Evolutionary conservation across 2,113 vertebrate species (phyloP), one percentile per base, ranked within the genome.

Genomic region (Camelus bactrianus): DNA sequence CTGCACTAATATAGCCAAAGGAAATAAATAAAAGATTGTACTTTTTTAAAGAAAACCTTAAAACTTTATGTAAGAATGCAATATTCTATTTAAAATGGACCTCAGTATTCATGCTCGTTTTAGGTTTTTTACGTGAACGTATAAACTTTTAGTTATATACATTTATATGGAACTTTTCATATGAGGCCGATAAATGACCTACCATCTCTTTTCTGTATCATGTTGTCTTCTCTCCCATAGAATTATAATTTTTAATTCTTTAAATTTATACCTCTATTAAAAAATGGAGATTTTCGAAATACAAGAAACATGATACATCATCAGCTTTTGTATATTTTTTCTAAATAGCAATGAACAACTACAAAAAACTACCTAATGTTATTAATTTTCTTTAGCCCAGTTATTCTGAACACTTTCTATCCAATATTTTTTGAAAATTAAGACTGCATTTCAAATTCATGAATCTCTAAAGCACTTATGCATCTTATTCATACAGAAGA

Each of bases 1-100:
- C 22, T 35, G 0, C 3, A 81, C 17, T 52, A 28, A 89, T 46
- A 80, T 6, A 93, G 8, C 5, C 54, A 84, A 89, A 85, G 3
- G 1, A 93, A 92, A 92, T n/a, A 64, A 70, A 52, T 10, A 60
- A 60, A 56, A 35, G 0, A 62, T 42, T 73, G 62, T n/a, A 38
- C 5, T 7, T 73, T 79, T 26, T 75, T 5, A 87, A 94, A 24
- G 4, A 83, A 96, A 94, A 52, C 0, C 8, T 26, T 87, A 64
- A 64, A 80, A 46, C 48, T 64, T 76, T 90, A 70, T 54, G 75
- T 89, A 48, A 69, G 15, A 92, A 48, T 69, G 1, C 22, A 17
- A 72, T 79, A 73, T 92, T 80, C 69, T 80, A 46, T 4, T 80
- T 81, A 89, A 96, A 95, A 64, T 42, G 60, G 6, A 62, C 20